These are phyloP conservation scores for Anas flavirostris DNA, from an alignment of 2,797 vertebrate genomes.

Conservation along the genomic window DNA sequence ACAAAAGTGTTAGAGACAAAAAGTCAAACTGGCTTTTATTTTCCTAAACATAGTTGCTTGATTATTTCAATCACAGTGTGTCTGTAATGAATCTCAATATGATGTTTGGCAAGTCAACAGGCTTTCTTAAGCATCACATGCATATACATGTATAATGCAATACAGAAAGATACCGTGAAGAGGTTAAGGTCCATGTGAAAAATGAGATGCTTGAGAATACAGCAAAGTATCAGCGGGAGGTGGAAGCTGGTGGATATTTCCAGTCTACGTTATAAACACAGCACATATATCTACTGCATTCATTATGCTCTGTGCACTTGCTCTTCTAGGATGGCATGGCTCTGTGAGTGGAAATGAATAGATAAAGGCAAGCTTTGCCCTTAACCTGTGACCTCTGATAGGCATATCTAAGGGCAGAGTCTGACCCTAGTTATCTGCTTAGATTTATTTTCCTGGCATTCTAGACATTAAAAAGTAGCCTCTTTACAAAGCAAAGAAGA, in stretches of 20 bases:
- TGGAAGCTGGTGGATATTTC: neutral
- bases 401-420: neutral
- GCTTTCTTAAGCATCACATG: neutral
- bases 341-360: neutral
- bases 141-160: neutral
- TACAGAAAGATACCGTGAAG: neutral
- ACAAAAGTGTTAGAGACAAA: neutral
- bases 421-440: neutral
- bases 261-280: neutral
- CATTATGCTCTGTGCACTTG: neutral
- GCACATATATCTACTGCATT: neutral
- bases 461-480: neutral
- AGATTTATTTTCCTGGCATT: neutral
- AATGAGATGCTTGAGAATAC: neutral
- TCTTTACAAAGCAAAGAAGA: neutral
- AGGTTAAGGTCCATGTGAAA: neutral
- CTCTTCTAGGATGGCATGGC: accelerated
- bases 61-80: neutral
- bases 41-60: neutral
- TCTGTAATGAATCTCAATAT: neutral
- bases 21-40: neutral
- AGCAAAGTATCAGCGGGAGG: neutral
- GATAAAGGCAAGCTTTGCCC: neutral
- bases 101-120: neutral
- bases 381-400: neutral